Evolutionary conservation across 1,140 invertebrate species (phyloP), one percentile per base, ranked within the genome.

Genomic region (Vanessa tameamea): DNA sequence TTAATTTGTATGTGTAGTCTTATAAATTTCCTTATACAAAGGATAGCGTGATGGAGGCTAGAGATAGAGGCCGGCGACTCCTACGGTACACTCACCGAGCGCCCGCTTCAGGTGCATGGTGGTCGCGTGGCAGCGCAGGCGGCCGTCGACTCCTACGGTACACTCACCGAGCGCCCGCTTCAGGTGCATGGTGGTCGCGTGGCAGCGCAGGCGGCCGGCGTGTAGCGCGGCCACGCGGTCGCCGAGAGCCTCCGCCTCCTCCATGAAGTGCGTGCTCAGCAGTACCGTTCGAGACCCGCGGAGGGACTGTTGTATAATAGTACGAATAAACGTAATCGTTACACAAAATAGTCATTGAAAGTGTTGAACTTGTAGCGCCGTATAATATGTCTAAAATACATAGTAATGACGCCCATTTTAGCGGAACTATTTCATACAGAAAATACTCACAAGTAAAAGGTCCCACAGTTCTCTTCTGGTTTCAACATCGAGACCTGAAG

Each of bases 211-310:
- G 68, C 94, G 91, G 16, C 98, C 98, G 43, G 94, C 94, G 75
- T 97, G 95, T 94, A 99, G 96, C 65, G 99, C 98, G 3, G 97
- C 97, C 80, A 99, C 97, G 80, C 98, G 94, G 93, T 99, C 98
- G 0, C 98, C 98, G 1, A 99, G 94, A 47, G 97, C 95, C 93
- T 99, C 98, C 53, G 98, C 98, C 93, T 99, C 98, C 89, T 99
- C 98, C 98, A 99, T 99, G 89, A 98, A 98, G 92, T 99, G 98
- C 13, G 98, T 99, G n/a, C 98, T 98, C 61, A 99, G 94, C 2
- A 99, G 89, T 71, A 99, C 95, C 6, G 98, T 98, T 51, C 94
- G 90, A 0, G 91, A 91, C 23, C 85, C 87, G 20, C 89, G 86
- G 2, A 92, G 81, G 3, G 83, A 81, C 89, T 91, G 81, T 1